Evolutionary conservation across 2,797 vertebrate genomes (phyloP), one percentile per base, ranked within the genome.

Genomic region (Chelidonichthys spinosus): DNA sequence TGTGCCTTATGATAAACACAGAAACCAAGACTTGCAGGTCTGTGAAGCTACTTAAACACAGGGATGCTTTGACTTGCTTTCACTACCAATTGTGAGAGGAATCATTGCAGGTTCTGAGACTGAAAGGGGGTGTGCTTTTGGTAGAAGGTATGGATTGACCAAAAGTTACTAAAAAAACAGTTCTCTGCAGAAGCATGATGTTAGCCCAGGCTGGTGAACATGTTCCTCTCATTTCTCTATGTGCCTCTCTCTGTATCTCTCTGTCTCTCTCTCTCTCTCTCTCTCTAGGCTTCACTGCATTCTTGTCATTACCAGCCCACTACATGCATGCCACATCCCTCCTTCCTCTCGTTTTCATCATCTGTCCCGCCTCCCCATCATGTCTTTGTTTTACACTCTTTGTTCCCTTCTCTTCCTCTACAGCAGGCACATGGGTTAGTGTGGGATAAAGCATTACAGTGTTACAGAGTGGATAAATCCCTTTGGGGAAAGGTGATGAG

Each of bases 401-500:
- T 65, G 11, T 60, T 76, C 18, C 46, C 53, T 15, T 37, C 36
- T 74, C 35, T 15, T 40, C 58, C 59, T 53, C 37, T 15, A 6
- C 55, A 43, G 25, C 7, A 17, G 58, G 47, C 65, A 81, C 72
- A 59, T 83, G 78, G 82, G 78, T 83, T 62, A 85, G 86, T 85
- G 58, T 52, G 55, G 79, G 89, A 90, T 87, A 87, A 88, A 83
- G 92, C 85, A 85, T 95, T 94, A 93, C 84, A 82, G 89, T 84
- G 87, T 94, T 93, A 74, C 56, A 43, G 64, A 88, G 88, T 83
- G 84, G 82, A 93, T 93, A 93, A 94, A 89, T 90, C 90, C 87
- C 91, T 92, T 87, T 87, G 83, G 52, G 70, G 87, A 50, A 93
- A 92, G 91, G 72, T 94, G 95, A 94, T 93, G 84, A 96, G 94